Evolutionary conservation across 2,113 vertebrate genomes (phyloP).

Genomic region (Rhea pennata): DNA sequence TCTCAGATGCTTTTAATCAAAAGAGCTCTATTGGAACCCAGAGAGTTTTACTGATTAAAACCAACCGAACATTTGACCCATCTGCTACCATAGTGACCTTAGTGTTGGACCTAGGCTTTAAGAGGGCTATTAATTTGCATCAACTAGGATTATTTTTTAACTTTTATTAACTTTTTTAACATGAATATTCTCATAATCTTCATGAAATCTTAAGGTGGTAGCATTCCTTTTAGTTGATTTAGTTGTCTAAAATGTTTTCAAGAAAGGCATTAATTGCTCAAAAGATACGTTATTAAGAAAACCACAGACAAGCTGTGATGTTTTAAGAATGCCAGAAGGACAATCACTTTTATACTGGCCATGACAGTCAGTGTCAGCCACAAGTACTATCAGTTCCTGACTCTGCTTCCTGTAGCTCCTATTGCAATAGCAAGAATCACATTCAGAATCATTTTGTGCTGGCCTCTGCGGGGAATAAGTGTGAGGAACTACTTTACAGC

Average conservation of each 20-base stretch:
- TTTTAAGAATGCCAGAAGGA: neutral
- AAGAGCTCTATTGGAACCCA: neutral
- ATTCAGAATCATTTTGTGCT: neutral
- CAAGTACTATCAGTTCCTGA: neutral
- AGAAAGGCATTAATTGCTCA: neutral
- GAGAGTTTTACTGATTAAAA: slow-evolving; percentile 41
- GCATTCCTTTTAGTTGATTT: neutral
- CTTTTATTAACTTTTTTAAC: neutral
- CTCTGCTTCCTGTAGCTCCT: neutral
- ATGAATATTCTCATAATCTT: neutral
- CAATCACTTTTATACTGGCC: neutral
- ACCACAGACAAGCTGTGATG: neutral
- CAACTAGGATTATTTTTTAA: neutral
- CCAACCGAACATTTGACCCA: neutral
- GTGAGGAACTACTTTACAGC: neutral
- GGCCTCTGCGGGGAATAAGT: neutral
- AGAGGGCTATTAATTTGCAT: neutral
- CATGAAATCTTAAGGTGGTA: neutral
- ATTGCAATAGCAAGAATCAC: neutral
- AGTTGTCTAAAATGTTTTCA: neutral
- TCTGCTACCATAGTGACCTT: neutral
- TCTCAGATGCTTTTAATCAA: slow-evolving; percentile 55
- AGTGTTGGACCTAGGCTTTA: neutral
- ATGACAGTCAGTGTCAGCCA: neutral
- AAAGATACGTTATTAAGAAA: neutral